phyloP scores from a whole-genome alignment of 2,113 vertebrate genomes.

The Rhinopomastus cyanomelas region DNA sequence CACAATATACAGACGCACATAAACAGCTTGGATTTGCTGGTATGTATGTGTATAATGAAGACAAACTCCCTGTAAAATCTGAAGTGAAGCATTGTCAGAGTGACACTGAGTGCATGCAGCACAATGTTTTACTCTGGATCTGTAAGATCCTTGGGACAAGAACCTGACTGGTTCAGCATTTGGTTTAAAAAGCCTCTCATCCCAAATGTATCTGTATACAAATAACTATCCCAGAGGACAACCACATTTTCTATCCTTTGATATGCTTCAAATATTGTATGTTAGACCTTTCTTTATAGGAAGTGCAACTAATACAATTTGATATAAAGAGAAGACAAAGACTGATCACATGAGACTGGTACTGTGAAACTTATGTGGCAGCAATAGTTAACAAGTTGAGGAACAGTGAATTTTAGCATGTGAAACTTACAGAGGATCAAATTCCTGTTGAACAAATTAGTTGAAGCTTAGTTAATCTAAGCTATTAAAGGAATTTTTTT shows the following conservation, averaged over 20 bases:
- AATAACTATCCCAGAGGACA: neutral
- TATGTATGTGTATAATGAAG: constrained; percentile 58
- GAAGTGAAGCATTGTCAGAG: neutral
- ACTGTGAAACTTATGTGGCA: neutral
- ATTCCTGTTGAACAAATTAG: neutral
- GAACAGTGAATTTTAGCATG: neutral
- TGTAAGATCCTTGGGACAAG: neutral
- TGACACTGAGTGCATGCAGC: neutral
- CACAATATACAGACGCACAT: constrained; percentile 95
- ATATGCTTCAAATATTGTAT: neutral
- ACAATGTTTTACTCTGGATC: neutral
- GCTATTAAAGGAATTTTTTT: rapidly evolving
- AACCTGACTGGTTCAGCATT: neutral
- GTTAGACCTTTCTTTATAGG: neutral
- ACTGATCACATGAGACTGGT: neutral
- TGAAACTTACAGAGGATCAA: neutral
- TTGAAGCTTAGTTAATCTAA: neutral
- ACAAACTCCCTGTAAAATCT: neutral
- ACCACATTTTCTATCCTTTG: neutral
- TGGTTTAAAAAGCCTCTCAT: neutral
- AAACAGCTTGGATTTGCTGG: constrained; percentile 88
- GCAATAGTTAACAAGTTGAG: neutral
- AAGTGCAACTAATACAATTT: neutral
- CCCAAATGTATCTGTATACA: neutral
- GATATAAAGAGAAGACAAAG: neutral